Conservation (phyloP, 1,140 invertebrate species). For the Drosophila serrata region DNA sequence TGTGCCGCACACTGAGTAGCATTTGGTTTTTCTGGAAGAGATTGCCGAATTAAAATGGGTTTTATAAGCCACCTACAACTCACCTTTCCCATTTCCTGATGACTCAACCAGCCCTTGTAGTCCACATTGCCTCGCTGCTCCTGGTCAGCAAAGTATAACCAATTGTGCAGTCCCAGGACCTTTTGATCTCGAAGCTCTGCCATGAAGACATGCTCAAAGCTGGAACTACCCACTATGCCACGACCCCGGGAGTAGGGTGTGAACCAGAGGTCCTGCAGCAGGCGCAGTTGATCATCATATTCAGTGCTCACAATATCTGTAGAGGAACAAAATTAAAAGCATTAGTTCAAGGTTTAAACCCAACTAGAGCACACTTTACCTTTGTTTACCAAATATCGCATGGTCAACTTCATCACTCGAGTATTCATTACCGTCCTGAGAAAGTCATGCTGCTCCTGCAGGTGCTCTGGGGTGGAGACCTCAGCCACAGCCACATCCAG, state of each 20-base stretch:
- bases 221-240: constrained; percentile 91
- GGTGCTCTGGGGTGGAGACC: constrained; percentile 90
- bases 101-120: constrained; percentile 92
- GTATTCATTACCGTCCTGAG: constrained; percentile 91
- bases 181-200: constrained; percentile 91
- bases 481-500: constrained; percentile 90
- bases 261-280: constrained; percentile 92
- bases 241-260: constrained; percentile 91
- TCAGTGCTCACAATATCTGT: constrained; percentile 81
- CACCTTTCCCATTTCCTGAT: constrained; percentile 90
- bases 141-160: constrained; percentile 93
- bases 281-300: constrained; percentile 89
- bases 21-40: constrained; percentile 62
- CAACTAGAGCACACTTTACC: constrained; percentile 85
- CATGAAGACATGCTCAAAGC: constrained; percentile 95
- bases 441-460: constrained; percentile 91
- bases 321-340: background rate
- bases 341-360: constrained; percentile 64
- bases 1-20: constrained; percentile 87
- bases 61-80: background rate
- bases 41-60: background rate
- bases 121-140: constrained; percentile 89
- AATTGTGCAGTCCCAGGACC: constrained; percentile 94
- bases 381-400: constrained; percentile 75
- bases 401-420: constrained; percentile 90